These are phyloP conservation scores for Exaiptasia diaphana DNA, from an alignment of 64 coral and sea anemone genomes.

Conservation along the genomic window DNA sequence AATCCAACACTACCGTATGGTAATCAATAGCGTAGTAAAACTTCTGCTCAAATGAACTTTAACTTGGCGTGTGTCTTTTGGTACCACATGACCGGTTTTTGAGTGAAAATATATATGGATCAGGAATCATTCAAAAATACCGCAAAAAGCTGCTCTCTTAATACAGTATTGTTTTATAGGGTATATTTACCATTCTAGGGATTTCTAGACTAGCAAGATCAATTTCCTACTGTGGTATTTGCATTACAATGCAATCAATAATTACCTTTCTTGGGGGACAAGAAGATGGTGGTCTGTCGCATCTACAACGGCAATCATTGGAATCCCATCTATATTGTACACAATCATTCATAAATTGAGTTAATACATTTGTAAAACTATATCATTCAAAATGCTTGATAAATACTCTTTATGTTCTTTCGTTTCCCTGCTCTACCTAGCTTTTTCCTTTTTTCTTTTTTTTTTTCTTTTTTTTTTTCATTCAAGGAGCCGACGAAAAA, in stretches of 20 bases:
- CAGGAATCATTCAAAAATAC: neutral
- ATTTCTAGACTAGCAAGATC: neutral
- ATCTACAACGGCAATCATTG: constrained; percentile 19
- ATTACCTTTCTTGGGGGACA: constrained; percentile 43
- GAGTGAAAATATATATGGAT: neutral
- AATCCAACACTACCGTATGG: too few relatives aligned
- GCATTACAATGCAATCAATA: neutral
- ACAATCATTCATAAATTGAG: neutral
- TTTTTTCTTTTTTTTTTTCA: neutral
- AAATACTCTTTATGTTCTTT: neutral
- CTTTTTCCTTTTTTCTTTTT: neutral
- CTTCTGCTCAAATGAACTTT: too few relatives aligned
- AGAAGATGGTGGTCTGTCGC: neutral
- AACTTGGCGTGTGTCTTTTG: too few relatives aligned
- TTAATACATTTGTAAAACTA: neutral
- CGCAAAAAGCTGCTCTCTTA: neutral
- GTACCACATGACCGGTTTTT: neutral
- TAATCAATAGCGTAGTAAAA: too few relatives aligned
- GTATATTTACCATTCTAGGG: neutral
- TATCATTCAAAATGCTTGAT: neutral
- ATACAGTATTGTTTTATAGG: neutral
- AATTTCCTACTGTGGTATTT: too few relatives aligned
- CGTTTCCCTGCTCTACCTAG: neutral
- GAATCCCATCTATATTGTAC: constrained; percentile 4
- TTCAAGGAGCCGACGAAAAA: neutral